A percentile compares a stretch with the other conserved stretches of the same genome.
Evolutionary conservation across 1,140 invertebrate species (phyloP).

Genomic region (Pseudomyrmex dendroicus): DNA sequence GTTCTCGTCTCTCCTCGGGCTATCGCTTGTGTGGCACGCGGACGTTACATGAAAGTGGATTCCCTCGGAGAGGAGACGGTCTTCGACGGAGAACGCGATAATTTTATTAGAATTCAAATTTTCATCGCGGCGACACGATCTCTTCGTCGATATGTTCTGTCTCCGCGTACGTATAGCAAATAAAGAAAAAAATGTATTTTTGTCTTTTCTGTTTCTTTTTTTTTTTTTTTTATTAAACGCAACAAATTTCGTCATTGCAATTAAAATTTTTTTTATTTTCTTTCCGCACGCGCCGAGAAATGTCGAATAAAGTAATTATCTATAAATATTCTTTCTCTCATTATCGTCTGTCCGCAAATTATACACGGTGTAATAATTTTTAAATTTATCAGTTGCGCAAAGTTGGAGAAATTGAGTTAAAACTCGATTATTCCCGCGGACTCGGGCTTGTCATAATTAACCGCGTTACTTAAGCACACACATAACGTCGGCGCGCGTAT

Average conservation of each 20-base stretch:
- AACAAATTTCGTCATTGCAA: too few species aligned
- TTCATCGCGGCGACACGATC: neutral
- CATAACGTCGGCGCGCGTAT: slow-evolving; percentile 13
- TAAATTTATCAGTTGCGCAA: neutral
- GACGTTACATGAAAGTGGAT: slow-evolving; percentile 3
- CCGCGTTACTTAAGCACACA: slow-evolving; percentile 38
- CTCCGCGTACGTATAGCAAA: neutral
- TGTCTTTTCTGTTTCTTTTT: neutral
- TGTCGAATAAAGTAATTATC: too few species aligned
- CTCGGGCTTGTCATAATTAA: slow-evolving; percentile 14
- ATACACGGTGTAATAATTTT: neutral
- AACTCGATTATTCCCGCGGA: neutral
- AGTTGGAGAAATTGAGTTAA: neutral
- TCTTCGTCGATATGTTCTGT: neutral
- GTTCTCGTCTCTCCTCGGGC: neutral
- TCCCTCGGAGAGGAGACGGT: neutral
- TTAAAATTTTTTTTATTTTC: too few species aligned
- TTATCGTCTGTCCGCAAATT: too few species aligned
- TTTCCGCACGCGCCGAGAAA: too few species aligned
- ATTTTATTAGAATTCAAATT: slow-evolving; percentile 47
- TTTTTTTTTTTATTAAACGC: too few species aligned
- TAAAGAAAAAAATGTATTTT: neutral
- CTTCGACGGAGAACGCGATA: neutral
- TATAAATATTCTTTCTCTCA: too few species aligned
- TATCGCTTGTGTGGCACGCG: slow-evolving; percentile 34